These are phyloP conservation scores for Drosophila nr. perissopoda DNA, from an alignment of 2,888 invertebrate genomes.

Conservation along the genomic window DNA sequence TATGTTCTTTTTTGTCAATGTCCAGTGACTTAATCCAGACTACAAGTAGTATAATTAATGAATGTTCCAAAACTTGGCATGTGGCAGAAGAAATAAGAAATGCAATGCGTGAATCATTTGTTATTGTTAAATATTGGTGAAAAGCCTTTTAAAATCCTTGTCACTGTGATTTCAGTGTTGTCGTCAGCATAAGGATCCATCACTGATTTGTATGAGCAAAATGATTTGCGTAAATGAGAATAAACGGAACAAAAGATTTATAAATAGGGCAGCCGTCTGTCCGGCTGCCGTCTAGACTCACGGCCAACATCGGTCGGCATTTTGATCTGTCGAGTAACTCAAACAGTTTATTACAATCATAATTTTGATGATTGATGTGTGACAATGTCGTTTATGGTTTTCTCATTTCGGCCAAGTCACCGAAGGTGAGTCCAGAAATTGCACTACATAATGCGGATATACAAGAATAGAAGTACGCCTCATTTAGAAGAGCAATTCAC, in stretches of 20 bases:
- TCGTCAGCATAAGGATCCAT: conserved; percentile 25
- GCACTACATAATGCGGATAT: conserved; percentile 2
- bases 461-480: not conserved
- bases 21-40: not conserved
- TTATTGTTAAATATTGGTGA: conserved; percentile 14
- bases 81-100: conserved; percentile 13
- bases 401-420: conserved; percentile 6
- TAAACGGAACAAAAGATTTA: conserved; percentile 13
- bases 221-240: conserved; percentile 1
- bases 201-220: conserved; percentile 10
- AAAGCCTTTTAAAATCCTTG: conserved; percentile 20
- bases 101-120: conserved; percentile 35
- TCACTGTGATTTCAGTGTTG: conserved; percentile 13
- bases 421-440: conserved; percentile 15
- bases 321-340: conserved; percentile 11
- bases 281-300: conserved; percentile 1
- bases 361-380: conserved; percentile 63
- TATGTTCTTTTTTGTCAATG: not conserved
- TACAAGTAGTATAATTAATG: conserved; percentile 35
- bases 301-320: conserved; percentile 17
- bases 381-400: conserved; percentile 36
- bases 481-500: conserved; percentile 36
- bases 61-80: conserved; percentile 22
- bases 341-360: conserved; percentile 38
- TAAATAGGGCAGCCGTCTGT: conserved; percentile 15